phyloP scores from a whole-genome alignment of 2,888 invertebrate genomes.

The Cotesia congregata region DNA sequence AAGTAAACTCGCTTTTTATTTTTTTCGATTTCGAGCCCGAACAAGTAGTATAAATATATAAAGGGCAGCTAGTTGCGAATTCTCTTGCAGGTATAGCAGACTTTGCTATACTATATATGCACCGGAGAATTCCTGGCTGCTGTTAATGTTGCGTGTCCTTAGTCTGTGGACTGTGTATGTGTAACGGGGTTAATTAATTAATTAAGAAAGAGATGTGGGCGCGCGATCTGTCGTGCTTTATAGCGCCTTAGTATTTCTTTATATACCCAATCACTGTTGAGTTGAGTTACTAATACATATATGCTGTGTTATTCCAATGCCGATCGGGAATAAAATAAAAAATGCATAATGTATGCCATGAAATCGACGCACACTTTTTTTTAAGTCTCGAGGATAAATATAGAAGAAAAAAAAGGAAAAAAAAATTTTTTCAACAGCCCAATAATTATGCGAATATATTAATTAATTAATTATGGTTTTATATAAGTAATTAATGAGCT shows the following conservation, averaged over 20 bases:
- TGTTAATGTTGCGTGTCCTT: background rate
- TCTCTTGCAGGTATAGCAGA: constrained; percentile 39
- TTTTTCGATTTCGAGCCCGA: background rate
- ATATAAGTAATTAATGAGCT: background rate
- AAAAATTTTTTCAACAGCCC: too few species aligned
- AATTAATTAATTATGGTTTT: background rate
- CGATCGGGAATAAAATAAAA: background rate
- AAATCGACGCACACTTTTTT: background rate
- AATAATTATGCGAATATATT: background rate
- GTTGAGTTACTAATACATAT: background rate
- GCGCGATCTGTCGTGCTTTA: constrained; percentile 29
- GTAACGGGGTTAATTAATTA: constrained; percentile 48
- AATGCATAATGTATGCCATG: background rate
- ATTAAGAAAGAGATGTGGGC: constrained; percentile 42
- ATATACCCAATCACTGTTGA: background rate
- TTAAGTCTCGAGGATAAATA: background rate
- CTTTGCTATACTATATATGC: constrained; percentile 42
- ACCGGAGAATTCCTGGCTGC: constrained; percentile 32
- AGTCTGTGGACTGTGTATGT: constrained; percentile 27
- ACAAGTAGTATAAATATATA: background rate
- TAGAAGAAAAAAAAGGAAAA: too few species aligned
- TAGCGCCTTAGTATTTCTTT: constrained; percentile 11
- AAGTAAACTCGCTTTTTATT: background rate
- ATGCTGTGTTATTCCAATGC: background rate
- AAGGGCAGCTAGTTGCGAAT: too few species aligned